Evolutionary conservation across 1,140 invertebrate species (phyloP), one percentile per base, ranked within the genome.

Genomic region (Bombus affinis): DNA sequence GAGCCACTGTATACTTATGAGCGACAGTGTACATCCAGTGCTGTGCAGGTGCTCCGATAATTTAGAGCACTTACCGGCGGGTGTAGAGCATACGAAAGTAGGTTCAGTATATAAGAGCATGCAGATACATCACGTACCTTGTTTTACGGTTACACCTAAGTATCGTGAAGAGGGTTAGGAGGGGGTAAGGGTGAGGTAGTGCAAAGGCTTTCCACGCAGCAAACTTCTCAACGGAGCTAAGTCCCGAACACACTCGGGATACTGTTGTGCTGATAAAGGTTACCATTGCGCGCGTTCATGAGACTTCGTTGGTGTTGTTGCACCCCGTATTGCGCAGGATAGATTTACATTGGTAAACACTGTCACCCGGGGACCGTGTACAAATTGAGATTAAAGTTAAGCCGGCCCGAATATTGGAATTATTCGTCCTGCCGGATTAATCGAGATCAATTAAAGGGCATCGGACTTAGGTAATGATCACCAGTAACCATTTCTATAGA

Each of bases 331-430:
- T 88, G 89, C 72, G 73, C n/a, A 18, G 89, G 83, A 85, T 81
- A 85, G 90, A 90, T 92, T 92, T 92, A 89, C 91, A 92, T 87
- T 66, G 88, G 88, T 92, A 91, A 92, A 91, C 91, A 92, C 81
- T 47, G 65, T 79, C 73, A 82, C 71, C 76, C 73, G 42, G 85
- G 85, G 80, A 59, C 80, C 81, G 86, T 32, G 15, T 91, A 89
- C 90, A 89, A 92, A 92, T 92, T 91, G 86, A 91, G 91, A 92
- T 91, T 89, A 89, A 89, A 89, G 79, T 83, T 85, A 82, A 79
- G 74, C 62, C 62, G 8, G 12, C 35, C 37, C 37, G 71, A 81
- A 82, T 86, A 80, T 81, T 72, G 75, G 79, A 87, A 87, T 90
- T 81, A 89, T 87, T 80, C 72, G 79, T 59, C 81, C 76, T 47